These are phyloP conservation scores for Drosophila murphyi DNA, from an alignment of 1,140 invertebrate genomes.

Conservation along the genomic window DNA sequence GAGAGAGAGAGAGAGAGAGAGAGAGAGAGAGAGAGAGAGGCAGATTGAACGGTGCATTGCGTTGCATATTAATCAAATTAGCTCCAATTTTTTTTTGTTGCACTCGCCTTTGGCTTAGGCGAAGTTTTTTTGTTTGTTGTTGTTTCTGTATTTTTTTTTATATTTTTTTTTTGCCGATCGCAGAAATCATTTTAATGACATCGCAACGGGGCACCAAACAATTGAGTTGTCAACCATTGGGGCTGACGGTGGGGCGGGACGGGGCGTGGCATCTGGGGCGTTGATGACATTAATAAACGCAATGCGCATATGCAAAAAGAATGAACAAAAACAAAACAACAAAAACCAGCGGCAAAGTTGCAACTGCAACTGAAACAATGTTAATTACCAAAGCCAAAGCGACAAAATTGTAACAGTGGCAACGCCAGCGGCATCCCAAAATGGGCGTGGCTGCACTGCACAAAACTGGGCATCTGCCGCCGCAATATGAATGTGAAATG, in stretches of 20 bases:
- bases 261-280: conserved; percentile 47
- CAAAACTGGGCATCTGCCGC: conserved; percentile 9
- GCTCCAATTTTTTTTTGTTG: conserved; percentile 68
- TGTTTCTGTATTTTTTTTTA: conserved; percentile 37
- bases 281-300: conserved; percentile 79
- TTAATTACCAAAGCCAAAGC: conserved; percentile 56
- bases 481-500: neutral
- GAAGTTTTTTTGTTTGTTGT: conserved; percentile 34
- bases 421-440: conserved; percentile 38
- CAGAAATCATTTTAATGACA: conserved; percentile 78
- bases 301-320: conserved; percentile 65
- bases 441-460: conserved; percentile 47
- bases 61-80: conserved; percentile 80
- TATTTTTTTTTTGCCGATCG: conserved; percentile 26
- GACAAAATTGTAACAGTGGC: conserved; percentile 79
- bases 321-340: neutral
- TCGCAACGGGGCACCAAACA: conserved; percentile 48
- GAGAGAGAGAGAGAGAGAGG: neutral
- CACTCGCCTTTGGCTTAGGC: conserved; percentile 61
- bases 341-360: conserved; percentile 15
- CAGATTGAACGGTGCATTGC: conserved; percentile 22
- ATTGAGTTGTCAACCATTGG: conserved; percentile 31
- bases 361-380: conserved; percentile 40
- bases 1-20: neutral
- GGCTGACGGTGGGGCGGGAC: conserved; percentile 1